Conservation (phyloP, 2,888 invertebrate genomes). For the Itoplectis maculator region DNA sequence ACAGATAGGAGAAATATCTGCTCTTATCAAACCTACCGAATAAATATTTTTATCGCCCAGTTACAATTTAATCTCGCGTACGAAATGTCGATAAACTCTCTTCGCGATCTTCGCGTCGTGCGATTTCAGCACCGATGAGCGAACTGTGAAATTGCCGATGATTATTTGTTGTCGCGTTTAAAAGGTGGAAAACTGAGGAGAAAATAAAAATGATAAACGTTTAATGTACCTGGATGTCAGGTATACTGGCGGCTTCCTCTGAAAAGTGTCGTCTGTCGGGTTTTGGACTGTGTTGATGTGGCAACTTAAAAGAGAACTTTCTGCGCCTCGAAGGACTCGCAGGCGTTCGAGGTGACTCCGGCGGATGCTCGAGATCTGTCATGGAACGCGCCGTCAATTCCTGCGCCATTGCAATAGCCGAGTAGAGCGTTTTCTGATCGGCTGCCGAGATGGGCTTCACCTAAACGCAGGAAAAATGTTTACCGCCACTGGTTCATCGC, state of each 20-base stretch:
- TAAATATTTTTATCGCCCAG: too few species aligned
- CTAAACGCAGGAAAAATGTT: conserved; percentile 80
- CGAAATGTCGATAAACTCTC: neutral
- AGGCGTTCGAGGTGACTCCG: conserved; percentile 84
- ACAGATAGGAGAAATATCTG: too few species aligned
- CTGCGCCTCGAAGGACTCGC: conserved; percentile 87
- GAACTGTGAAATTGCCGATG: neutral
- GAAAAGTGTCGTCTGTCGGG: conserved; percentile 94
- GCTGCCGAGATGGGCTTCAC: conserved; percentile 97
- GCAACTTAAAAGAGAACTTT: conserved; percentile 93
- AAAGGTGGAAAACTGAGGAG: conserved; percentile 38
- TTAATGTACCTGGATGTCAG: conserved; percentile 93
- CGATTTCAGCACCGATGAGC: neutral
- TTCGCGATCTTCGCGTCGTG: conserved; percentile 30
- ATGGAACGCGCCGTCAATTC: conserved; percentile 90
- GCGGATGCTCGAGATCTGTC: conserved; percentile 83
- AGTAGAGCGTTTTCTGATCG: conserved; percentile 95
- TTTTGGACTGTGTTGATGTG: conserved; percentile 87
- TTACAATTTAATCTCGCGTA: neutral
- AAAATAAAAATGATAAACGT: conserved; percentile 71
- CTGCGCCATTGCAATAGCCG: conserved; percentile 96
- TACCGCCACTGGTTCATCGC: conserved; percentile 66
- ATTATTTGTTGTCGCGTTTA: conserved; percentile 23
- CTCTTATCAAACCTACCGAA: too few species aligned
- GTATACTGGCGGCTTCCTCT: conserved; percentile 94